Conservation (phyloP, 2,888 invertebrate genomes). For the Oegoconia quadripuncta region DNA sequence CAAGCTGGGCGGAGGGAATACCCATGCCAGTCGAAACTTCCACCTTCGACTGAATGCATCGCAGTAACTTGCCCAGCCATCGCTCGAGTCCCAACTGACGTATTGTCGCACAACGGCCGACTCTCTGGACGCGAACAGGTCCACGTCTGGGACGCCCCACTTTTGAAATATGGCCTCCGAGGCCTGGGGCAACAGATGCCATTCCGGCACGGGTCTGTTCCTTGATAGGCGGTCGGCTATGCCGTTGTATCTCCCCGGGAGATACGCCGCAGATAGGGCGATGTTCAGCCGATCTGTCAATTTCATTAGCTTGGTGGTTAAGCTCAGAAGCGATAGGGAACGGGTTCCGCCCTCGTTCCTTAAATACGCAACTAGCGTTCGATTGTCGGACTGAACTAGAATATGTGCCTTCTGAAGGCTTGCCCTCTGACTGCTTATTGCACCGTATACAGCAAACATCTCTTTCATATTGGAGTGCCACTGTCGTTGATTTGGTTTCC, state of each 20-base stretch:
- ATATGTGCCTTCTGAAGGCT: no score
- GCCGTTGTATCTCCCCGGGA: conserved; percentile 18
- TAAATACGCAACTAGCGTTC: conserved; percentile 17
- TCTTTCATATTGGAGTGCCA: conserved; percentile 26
- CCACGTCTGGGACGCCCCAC: conserved; percentile 20
- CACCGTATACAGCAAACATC: conserved; percentile 22
- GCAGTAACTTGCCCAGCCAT: background rate
- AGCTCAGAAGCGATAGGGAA: no score
- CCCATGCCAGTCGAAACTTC: conserved; percentile 24
- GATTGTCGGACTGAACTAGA: conserved; percentile 9
- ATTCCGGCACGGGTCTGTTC: conserved; percentile 15
- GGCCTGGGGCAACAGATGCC: conserved; percentile 18
- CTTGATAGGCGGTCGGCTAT: conserved; percentile 18
- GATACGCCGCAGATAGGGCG: no score
- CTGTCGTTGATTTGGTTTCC: conserved; percentile 10
- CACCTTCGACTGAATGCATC: conserved; percentile 28
- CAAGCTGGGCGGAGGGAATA: conserved; percentile 31
- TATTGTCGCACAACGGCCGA: conserved; percentile 14
- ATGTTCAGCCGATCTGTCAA: no score
- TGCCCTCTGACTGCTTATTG: no score
- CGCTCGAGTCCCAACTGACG: conserved; percentile 1
- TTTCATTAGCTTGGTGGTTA: no score
- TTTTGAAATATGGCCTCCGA: conserved; percentile 12
- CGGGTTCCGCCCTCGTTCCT: background rate
- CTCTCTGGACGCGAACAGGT: conserved; percentile 19